phyloP scores from a whole-genome alignment of 2,888 invertebrate species.

The Rhingia campestris region DNA sequence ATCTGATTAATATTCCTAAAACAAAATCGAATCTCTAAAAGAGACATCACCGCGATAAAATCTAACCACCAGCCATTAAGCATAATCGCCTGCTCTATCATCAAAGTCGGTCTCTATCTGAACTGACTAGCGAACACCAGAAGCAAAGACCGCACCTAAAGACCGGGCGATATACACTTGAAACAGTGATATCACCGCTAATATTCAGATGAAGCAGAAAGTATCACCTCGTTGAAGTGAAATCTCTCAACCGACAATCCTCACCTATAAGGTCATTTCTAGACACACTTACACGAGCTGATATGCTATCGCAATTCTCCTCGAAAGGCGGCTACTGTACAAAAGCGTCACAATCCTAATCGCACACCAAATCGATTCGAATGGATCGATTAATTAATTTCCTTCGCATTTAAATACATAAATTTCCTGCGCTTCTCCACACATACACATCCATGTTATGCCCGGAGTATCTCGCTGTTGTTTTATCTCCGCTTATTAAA shows the following conservation, averaged over 20 bases:
- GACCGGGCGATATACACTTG: conserved; percentile 11
- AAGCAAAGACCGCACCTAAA: conserved; percentile 38
- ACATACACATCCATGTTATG: neutral
- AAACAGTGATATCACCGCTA: no score
- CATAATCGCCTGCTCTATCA: conserved; percentile 20
- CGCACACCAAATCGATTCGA: conserved; percentile 46
- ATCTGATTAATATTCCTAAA: neutral
- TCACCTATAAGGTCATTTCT: conserved; percentile 38
- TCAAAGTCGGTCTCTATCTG: conserved; percentile 39
- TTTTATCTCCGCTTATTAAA: conserved; percentile 53
- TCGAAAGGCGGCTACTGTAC: conserved; percentile 46
- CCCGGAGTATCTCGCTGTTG: neutral
- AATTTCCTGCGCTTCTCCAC: conserved; percentile 33
- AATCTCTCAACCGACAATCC: conserved; percentile 4
- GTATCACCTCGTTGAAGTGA: conserved; percentile 36
- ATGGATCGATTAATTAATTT: conserved; percentile 58
- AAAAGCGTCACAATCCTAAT: conserved; percentile 37
- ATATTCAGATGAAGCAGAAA: conserved; percentile 32
- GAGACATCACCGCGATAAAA: neutral
- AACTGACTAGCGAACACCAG: conserved; percentile 51
- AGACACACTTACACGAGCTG: conserved; percentile 29
- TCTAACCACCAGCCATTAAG: neutral
- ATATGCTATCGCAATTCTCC: conserved; percentile 49
- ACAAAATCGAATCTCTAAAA: neutral
- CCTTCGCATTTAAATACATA: conserved; percentile 57